Percentiles rank a stretch among this genome's conserved stretches.
Evolutionary conservation across 2,113 vertebrate species (phyloP).

Genomic region (Nannospalax galili): DNA sequence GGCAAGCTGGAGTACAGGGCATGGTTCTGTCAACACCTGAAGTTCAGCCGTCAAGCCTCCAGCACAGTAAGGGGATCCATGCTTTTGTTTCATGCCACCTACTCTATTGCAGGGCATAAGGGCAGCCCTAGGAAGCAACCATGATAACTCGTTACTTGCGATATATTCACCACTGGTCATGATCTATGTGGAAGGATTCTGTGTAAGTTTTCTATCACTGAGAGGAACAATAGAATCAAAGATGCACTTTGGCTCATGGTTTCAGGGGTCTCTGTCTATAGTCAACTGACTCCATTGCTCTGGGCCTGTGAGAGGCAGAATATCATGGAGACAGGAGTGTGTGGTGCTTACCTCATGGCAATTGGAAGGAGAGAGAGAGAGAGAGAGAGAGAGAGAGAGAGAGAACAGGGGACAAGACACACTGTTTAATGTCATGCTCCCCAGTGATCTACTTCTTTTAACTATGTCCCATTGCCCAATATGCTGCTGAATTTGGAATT

Average conservation of each 20-base stretch:
- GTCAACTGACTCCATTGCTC: too few species aligned
- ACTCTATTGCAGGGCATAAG: not conserved
- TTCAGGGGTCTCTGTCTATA: not conserved
- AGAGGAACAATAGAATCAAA: not conserved
- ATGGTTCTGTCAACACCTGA: not conserved
- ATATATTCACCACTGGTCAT: fast-evolving
- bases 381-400: not conserved
- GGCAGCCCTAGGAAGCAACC: not conserved
- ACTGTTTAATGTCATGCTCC: not conserved
- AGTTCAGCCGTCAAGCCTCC: not conserved
- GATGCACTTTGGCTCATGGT: not conserved
- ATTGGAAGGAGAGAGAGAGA: not conserved
- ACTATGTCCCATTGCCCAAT: too few species aligned
- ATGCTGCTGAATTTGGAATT: not conserved
- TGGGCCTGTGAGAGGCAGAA: not conserved
- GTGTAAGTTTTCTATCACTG: not conserved
- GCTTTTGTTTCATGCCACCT: not conserved
- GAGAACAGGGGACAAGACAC: not conserved
- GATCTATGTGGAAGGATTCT: not conserved
- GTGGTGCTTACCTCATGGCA: not conserved
- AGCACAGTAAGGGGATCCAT: not conserved
- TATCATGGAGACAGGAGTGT: not conserved
- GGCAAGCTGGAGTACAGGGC: too few species aligned
- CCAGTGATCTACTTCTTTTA: not conserved
- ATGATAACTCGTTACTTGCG: not conserved